Evolutionary conservation across 2,113 vertebrate species (phyloP), one percentile per base, ranked within the genome.

Genomic region (Conger conger): DNA sequence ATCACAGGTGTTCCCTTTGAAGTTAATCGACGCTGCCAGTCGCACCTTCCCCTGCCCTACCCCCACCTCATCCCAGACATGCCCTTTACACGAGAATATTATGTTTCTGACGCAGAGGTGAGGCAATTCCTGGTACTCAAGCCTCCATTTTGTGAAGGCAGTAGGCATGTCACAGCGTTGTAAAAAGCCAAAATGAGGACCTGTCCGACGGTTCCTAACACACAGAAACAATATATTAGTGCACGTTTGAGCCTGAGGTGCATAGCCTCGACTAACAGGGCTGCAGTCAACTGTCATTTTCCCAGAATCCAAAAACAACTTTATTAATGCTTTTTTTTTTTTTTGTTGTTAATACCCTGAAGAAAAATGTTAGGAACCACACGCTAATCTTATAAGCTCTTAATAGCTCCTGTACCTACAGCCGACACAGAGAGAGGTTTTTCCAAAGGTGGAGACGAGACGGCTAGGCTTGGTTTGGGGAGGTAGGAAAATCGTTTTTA

Each of bases 1-100:
- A 83, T 35, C 35, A 35, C 68, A 50, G 45, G 82, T 36, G 15
- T 83, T 60, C 42, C 60, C 82, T 76, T 83, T 83, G 40, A 76
- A 42, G 27, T n/a, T 76, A 77, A 76, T 76, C 35, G 42, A 77
- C 73, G 50, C 63, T 36, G 15, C 82, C 40, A 11, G 33, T 40
- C 35, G 63, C 76, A 30, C 63, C 76, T 76, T 50, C 33, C 60
- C 60, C 23, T 76, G n/a, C n/a, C 37, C 38, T 40, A 30, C 50
- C 38, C 30, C 30, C 13, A 36, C 57, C 36, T 76, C 27, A 23
- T 11, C 40, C 18, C 16, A 76, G 8, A 38, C 18, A 45, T 9
- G 63, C n/a, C n/a, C 68, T 73, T 73, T 73, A 73, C n/a, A 73
- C 33, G 30, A 11, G 11, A 73, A 30, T 33, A 8, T 30, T 73